Base-by-base conservation (phyloP, 1,140 invertebrate species). In the Magallana gigas region DNA sequence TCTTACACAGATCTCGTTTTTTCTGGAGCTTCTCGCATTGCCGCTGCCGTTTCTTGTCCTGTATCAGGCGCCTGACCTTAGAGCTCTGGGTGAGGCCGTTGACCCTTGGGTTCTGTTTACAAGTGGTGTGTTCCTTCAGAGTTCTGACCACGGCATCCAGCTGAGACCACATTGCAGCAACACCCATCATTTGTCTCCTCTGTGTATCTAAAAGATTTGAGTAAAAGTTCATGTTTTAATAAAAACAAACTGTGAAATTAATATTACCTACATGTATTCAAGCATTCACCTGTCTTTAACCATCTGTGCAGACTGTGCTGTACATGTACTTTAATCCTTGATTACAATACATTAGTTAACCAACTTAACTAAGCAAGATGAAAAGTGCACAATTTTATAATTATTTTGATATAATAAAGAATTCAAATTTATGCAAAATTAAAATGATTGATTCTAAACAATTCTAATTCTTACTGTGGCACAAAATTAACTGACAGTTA, bases 81-180 rank as follows among this genome's bases (percentile, higher is more conserved):
- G 81, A 23, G 57, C 81, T 83, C 5, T 83, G 81, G 14, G 48
- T 83, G 7, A 58, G 12, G 6, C 81, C 81, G 11, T 83, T 56
- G n/a, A 29, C 8, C 18, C 23, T 29, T 14, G 16, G 81, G 36
- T 58, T 58, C n/a, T 57, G 48, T 12, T 57, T 83, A 58, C 14
- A 18, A 9, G 36, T 8, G 48, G 18, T 83, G 18, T 85, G 68
- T 48, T 59, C 62, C 36, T 86, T 86, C 48, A 86, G 11, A 58
- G 76, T 88, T 84, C 36, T 85, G 60, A 56, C 29, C 14, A 84
- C 82, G 29, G 80, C 71, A 60, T 82, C 48, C 48, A 81, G 76
- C 16, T 85, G 81, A 6, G 81, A 57, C 81, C 81, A 83, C 18
- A 83, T 7, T 9, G 48, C 48, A 23, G 48, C 56, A n/a, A 14